Evolutionary conservation across 2,888 invertebrate species (phyloP), one percentile per base, ranked within the genome.

Genomic region (Calephelis perditalis): DNA sequence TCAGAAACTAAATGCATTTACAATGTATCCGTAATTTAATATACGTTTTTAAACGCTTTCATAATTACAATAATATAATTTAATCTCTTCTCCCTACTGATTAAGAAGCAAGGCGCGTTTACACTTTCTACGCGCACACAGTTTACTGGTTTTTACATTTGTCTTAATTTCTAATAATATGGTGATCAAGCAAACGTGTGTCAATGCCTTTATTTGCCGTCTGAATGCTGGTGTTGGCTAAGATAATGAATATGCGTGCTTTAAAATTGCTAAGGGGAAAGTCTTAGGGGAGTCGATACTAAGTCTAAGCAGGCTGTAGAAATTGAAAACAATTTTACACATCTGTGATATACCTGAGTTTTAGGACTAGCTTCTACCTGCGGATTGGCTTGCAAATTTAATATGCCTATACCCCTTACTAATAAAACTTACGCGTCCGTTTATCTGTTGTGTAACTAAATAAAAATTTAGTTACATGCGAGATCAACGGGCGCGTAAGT

Each of bases 161-260:
- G 68, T 71, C 65, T 71, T 71, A 71, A 70, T 71, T 71, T 71
- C 71, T 71, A 71, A 70, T 65, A 67, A 68, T 69, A 69, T 69
- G 63, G 63, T 67, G 62, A 67, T 67, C 63, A 62, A 62, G 64
- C 61, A 61, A 46, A 47, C 44, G 60, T 11, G 52, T 54, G 52
- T 11, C 52, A 54, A 54, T 54, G 36, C 3, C 4, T 35, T 11
- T 54, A 54, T 54, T 54, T 54, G 36, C 52, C 11, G 2, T 35
- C 26, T 10, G 52, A 54, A 35, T 11, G 36, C 52, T 54, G 35
- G 40, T 54, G 36, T 54, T 54, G 11, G 52, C 36, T 35, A 3
- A 54, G 11, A 9, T 54, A 54, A 54, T 54, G 52, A 54, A 36
- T 35, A 40, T 40, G 40, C 40, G 40, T 40, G 40, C 40, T 40